Percentiles rank a stretch among this genome's conserved stretches.
These are phyloP conservation scores for Triplophysa tibetana DNA, from an alignment of 2,113 vertebrate genomes.

Conservation along the genomic window DNA sequence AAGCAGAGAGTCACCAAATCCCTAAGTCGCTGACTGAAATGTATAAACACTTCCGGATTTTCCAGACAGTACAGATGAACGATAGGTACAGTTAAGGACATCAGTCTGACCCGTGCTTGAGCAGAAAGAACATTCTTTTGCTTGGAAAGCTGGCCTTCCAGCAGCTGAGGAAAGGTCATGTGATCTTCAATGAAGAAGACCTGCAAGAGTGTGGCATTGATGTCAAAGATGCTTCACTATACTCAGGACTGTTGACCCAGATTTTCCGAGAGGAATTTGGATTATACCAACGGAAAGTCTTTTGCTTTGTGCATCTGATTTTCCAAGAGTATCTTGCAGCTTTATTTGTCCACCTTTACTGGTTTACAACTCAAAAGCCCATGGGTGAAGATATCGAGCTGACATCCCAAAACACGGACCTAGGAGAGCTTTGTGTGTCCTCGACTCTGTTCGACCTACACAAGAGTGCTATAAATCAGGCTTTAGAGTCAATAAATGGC, in stretches of 20 bases:
- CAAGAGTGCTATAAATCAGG: conserved; percentile 35
- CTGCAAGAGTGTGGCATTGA: conserved; percentile 39
- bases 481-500: conserved; percentile 16
- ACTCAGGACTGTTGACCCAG: conserved; percentile 43
- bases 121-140: conserved; percentile 19
- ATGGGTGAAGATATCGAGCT: background rate
- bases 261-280: conserved; percentile 32
- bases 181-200: conserved; percentile 45
- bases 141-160: conserved; percentile 43
- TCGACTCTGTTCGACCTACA: conserved; percentile 41
- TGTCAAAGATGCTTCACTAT: conserved; percentile 36
- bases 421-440: conserved; percentile 23
- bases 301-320: conserved; percentile 45
- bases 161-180: conserved; percentile 29
- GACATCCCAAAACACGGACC: background rate
- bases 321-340: conserved; percentile 49
- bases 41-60: conserved; percentile 42
- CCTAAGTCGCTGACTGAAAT: conserved; percentile 45
- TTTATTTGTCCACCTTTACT: conserved; percentile 38
- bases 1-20: background rate
- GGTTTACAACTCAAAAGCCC: conserved; percentile 9
- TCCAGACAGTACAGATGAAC: conserved; percentile 31
- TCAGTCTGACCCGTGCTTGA: conserved; percentile 16
- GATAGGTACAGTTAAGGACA: conserved; percentile 15
- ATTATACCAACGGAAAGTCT: conserved; percentile 32